phyloP scores from a whole-genome alignment of 2,888 invertebrate species.

The Punctoribates punctum region DNA sequence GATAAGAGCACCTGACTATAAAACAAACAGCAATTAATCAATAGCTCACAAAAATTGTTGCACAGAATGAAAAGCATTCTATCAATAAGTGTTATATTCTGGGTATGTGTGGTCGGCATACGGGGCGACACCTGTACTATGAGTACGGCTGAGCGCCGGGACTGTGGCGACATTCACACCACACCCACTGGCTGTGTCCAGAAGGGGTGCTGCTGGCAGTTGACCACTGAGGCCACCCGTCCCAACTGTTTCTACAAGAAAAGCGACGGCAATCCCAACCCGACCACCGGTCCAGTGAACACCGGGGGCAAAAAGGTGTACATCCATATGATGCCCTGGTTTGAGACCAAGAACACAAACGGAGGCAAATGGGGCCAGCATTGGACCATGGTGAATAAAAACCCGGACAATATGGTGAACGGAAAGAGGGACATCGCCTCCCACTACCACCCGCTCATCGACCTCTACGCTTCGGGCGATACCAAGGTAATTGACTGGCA shows the following conservation, averaged over 20 bases:
- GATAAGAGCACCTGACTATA: too few relatives aligned
- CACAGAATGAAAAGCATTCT: too few relatives aligned
- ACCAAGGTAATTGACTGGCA: not conserved
- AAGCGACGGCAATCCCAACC: not conserved
- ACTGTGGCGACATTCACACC: not conserved
- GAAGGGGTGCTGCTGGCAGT: not conserved
- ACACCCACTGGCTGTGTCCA: not conserved
- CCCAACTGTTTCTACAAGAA: not conserved
- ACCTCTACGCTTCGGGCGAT: not conserved
- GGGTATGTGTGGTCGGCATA: too few relatives aligned
- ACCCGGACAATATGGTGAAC: too few relatives aligned
- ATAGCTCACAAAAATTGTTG: too few relatives aligned
- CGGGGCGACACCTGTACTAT: not conserved
- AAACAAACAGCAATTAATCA: too few relatives aligned
- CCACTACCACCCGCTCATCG: not conserved
- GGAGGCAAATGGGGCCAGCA: not conserved
- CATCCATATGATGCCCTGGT: slow-evolving; percentile 16
- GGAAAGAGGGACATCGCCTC: not conserved
- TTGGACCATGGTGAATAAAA: too few relatives aligned
- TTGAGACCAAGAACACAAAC: not conserved
- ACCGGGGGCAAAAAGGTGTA: not conserved
- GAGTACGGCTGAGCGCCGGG: not conserved
- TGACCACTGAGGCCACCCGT: not conserved
- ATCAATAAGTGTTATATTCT: too few relatives aligned
- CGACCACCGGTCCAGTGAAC: not conserved